phyloP scores from a whole-genome alignment of 1,140 invertebrate species.

The Thaumatotibia leucotreta region DNA sequence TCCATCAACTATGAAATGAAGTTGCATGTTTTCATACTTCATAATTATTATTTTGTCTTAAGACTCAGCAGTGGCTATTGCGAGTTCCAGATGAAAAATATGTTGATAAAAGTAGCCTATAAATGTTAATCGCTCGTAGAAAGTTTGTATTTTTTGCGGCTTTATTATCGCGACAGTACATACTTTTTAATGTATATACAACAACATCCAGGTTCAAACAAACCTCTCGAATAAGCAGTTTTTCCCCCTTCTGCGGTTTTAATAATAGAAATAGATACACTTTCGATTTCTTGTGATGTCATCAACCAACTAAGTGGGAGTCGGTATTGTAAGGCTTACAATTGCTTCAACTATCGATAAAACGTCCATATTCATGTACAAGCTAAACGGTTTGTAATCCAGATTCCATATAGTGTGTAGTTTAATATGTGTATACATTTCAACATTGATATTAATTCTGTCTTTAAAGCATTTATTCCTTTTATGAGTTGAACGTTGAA shows the following conservation, averaged over 20 bases:
- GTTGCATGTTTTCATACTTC: no score
- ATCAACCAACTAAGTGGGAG: neutral
- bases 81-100: no score
- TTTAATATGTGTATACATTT: neutral
- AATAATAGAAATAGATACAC: neutral
- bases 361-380: neutral
- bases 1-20: no score
- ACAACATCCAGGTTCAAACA: neutral
- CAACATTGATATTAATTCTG: neutral
- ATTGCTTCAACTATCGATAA: neutral
- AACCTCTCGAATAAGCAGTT: neutral
- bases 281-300: slow-evolving; percentile 12
- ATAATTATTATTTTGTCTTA: no score
- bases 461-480: neutral
- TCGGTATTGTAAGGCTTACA: neutral
- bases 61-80: no score
- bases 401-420: neutral
- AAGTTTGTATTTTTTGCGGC: no score
- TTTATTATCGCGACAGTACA: no score
- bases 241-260: neutral
- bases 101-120: no score
- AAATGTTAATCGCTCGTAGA: no score
- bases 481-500: slow-evolving; percentile 7
- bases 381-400: slow-evolving; percentile 7
- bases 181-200: neutral